A percentile compares a stretch with the other conserved stretches of the same genome.
Evolutionary conservation across 2,797 vertebrate genomes (phyloP).

Genomic region (Artibeus jamaicensis): DNA sequence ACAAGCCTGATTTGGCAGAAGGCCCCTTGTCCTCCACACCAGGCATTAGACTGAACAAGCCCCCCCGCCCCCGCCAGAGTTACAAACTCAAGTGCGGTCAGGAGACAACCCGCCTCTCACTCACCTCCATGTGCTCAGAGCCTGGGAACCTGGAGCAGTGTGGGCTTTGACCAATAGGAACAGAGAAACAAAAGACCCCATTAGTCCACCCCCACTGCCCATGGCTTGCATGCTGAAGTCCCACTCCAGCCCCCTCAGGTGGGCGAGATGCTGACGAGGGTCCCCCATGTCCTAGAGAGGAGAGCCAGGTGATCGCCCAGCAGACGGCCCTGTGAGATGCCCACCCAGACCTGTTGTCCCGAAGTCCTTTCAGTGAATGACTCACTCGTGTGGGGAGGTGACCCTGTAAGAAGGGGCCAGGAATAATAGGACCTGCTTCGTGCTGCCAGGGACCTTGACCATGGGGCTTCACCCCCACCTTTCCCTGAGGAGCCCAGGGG

Average conservation of each 20-base stretch:
- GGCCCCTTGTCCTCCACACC: not conserved
- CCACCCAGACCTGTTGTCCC: accelerated
- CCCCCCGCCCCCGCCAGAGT: not conserved
- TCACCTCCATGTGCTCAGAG: not conserved
- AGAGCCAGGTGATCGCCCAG: accelerated
- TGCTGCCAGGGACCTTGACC: not conserved
- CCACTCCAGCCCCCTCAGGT: not conserved
- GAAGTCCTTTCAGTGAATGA: not conserved
- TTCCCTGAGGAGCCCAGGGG: not conserved
- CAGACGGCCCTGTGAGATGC: not conserved
- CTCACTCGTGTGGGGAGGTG: not conserved
- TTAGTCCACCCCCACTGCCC: not conserved
- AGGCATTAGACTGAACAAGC: not conserved
- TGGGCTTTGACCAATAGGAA: not conserved
- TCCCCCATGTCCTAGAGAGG: not conserved
- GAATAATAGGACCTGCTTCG: not conserved
- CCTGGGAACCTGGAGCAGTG: not conserved
- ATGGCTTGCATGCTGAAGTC: not conserved
- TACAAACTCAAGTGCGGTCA: not conserved
- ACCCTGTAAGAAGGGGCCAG: not conserved
- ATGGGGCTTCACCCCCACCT: not conserved
- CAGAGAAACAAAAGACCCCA: not conserved
- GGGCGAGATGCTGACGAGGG: not conserved
- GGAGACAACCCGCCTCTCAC: not conserved
- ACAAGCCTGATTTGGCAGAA: not conserved